These are phyloP conservation scores for Proctacanthus coquilletti DNA, from an alignment of 1,140 invertebrate species.

Conservation along the genomic window DNA sequence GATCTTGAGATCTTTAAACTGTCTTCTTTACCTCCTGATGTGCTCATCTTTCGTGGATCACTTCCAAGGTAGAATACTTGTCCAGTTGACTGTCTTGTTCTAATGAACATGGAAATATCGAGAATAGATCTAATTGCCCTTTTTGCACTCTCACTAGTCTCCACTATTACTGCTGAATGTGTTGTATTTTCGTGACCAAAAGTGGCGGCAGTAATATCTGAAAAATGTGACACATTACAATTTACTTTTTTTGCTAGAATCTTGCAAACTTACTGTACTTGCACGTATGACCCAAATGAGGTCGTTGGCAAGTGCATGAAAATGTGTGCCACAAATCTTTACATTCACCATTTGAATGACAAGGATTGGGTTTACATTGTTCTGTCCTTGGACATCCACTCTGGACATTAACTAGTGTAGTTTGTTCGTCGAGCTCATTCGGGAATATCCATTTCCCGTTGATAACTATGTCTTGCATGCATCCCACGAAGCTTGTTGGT, in stretches of 20 bases:
- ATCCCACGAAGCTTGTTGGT: conserved; percentile 69
- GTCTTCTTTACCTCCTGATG: conserved; percentile 11
- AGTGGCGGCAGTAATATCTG: conserved; percentile 74
- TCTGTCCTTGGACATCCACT: conserved; percentile 57
- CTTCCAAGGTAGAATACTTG: conserved; percentile 82
- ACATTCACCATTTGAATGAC: conserved; percentile 70
- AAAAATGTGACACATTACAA: too few species aligned
- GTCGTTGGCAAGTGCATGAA: conserved; percentile 69
- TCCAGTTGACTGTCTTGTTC: conserved; percentile 65
- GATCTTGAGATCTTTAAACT: not conserved
- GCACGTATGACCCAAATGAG: conserved; percentile 73
- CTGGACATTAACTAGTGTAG: conserved; percentile 36
- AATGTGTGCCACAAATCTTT: conserved; percentile 81
- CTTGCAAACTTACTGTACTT: conserved; percentile 53
- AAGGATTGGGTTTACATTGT: conserved; percentile 77
- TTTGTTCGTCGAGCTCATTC: conserved; percentile 15
- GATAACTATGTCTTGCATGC: conserved; percentile 78
- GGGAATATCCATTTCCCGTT: conserved; percentile 60
- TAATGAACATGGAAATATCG: conserved; percentile 84
- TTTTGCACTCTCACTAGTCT: conserved; percentile 46
- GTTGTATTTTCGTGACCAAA: conserved; percentile 74
- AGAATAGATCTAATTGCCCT: conserved; percentile 57
- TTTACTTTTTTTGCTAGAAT: too few species aligned
- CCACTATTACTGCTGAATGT: conserved; percentile 55
- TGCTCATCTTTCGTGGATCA: conserved; percentile 29